Percentiles rank a stretch among this genome's conserved stretches.
phyloP scores from a whole-genome alignment of 2,797 vertebrate species.

The Spinibarbus caldwelli region DNA sequence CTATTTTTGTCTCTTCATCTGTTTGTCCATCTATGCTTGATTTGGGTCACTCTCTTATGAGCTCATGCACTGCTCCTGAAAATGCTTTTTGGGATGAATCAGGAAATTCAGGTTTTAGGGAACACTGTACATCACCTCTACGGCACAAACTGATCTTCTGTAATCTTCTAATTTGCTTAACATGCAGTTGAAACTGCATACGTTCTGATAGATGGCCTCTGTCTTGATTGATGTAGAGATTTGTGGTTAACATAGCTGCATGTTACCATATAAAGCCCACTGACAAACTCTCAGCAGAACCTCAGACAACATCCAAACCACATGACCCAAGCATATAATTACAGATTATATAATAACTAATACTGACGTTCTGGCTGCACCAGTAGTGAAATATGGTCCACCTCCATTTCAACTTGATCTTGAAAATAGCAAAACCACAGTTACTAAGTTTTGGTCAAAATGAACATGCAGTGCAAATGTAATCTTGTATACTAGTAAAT shows the following conservation, averaged over 20 bases:
- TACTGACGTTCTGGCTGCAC: constrained; percentile 24
- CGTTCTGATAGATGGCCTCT: constrained; percentile 8
- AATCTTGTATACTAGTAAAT: not conserved
- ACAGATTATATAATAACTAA: constrained; percentile 49
- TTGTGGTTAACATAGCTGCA: constrained; percentile 60
- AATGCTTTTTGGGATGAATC: not conserved
- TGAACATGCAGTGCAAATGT: constrained; percentile 26
- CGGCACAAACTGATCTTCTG: constrained; percentile 10
- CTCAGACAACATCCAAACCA: constrained; percentile 47
- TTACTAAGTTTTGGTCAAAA: constrained; percentile 34
- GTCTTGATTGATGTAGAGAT: constrained; percentile 37
- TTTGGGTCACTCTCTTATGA: constrained; percentile 7
- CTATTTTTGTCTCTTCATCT: constrained; percentile 56
- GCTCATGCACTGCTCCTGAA: too few relatives aligned
- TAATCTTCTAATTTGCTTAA: constrained; percentile 15
- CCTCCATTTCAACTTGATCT: constrained; percentile 43
- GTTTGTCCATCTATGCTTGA: constrained; percentile 36
- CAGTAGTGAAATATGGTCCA: constrained; percentile 29
- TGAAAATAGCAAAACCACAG: constrained; percentile 39
- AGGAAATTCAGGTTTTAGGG: constrained; percentile 1
- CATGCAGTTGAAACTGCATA: constrained; percentile 16
- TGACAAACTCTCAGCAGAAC: constrained; percentile 45
- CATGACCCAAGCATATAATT: constrained; percentile 53
- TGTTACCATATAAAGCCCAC: constrained; percentile 65
- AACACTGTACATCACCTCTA: constrained; percentile 18